Percentiles rank a stretch among this genome's conserved stretches.
These are phyloP conservation scores for Pedionomus torquatus DNA, from an alignment of 2,113 vertebrate species.

Conservation along the genomic window DNA sequence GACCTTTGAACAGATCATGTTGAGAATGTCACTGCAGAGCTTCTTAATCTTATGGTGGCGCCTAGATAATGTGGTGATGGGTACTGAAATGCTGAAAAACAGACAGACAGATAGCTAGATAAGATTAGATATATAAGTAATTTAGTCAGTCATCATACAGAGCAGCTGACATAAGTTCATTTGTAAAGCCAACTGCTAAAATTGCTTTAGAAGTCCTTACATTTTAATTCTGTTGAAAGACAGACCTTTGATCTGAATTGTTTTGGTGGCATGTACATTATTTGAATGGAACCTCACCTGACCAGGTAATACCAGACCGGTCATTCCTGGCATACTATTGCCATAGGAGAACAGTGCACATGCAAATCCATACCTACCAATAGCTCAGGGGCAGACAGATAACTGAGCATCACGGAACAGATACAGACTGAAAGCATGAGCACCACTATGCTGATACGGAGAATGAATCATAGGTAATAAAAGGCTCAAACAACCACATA, in stretches of 20 bases:
- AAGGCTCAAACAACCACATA: conserved; percentile 40
- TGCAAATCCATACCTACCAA: conserved; percentile 17
- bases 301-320: conserved; percentile 44
- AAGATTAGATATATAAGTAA: conserved; percentile 46
- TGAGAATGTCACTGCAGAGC: conserved; percentile 47
- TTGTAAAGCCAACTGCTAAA: conserved; percentile 59
- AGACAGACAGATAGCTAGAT: conserved; percentile 65
- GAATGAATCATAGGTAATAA: conserved; percentile 67
- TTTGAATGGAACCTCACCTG: conserved; percentile 67
- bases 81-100: conserved; percentile 59
- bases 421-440: not conserved
- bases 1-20: conserved; percentile 21
- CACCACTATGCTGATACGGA: conserved; percentile 50
- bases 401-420: conserved; percentile 53
- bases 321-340: conserved; percentile 49
- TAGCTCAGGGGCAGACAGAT: conserved; percentile 52
- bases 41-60: conserved; percentile 51
- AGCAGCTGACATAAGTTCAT: conserved; percentile 62
- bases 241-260: conserved; percentile 62
- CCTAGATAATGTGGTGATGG: conserved; percentile 60
- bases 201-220: conserved; percentile 42
- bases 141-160: conserved; percentile 62
- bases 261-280: conserved; percentile 52
- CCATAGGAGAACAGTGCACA: conserved; percentile 32
- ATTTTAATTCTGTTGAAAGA: conserved; percentile 53